A percentile compares a stretch with the other conserved stretches of the same genome.
Evolutionary conservation across 2,888 invertebrate genomes (phyloP).

Genomic region (Apomyelois bistriatella): DNA sequence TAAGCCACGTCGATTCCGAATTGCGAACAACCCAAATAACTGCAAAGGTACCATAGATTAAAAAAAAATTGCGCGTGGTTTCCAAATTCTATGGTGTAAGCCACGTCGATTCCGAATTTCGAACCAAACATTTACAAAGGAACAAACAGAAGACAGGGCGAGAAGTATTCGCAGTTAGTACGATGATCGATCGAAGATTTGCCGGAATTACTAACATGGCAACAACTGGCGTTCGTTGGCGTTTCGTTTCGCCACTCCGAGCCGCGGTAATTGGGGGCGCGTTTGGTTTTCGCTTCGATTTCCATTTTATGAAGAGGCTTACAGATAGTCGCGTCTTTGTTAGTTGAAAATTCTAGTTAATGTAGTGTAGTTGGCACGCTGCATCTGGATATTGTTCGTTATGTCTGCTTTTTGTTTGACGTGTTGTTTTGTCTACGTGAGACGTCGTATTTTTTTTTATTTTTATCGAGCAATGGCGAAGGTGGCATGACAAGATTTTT

Average conservation of each 20-base stretch:
- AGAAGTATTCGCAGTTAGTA: background rate
- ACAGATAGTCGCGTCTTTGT: background rate
- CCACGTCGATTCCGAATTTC: background rate
- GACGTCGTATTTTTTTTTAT: too few relatives aligned
- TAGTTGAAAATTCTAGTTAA: background rate
- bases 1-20: too few relatives aligned
- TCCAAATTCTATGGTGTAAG: background rate
- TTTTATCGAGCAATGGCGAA: too few relatives aligned
- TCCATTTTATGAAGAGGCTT: background rate
- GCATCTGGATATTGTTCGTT: too few relatives aligned
- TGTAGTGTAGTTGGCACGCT: too few relatives aligned
- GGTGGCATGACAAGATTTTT: too few relatives aligned
- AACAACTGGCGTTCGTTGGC: background rate
- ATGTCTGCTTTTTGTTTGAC: too few relatives aligned
- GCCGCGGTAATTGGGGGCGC: background rate
- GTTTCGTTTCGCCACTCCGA: conserved; percentile 2
- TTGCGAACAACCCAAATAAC: too few relatives aligned
- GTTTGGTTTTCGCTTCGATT: background rate
- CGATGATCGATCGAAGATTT: conserved; percentile 7
- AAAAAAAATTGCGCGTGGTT: too few relatives aligned
- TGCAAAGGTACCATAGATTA: too few relatives aligned
- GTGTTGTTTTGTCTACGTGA: too few relatives aligned
- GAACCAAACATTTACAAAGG: background rate
- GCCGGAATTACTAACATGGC: background rate
- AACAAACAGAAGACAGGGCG: background rate